These are phyloP conservation scores for Rhimphoctona megacephalus DNA, from an alignment of 2,888 invertebrate genomes.

Conservation along the genomic window DNA sequence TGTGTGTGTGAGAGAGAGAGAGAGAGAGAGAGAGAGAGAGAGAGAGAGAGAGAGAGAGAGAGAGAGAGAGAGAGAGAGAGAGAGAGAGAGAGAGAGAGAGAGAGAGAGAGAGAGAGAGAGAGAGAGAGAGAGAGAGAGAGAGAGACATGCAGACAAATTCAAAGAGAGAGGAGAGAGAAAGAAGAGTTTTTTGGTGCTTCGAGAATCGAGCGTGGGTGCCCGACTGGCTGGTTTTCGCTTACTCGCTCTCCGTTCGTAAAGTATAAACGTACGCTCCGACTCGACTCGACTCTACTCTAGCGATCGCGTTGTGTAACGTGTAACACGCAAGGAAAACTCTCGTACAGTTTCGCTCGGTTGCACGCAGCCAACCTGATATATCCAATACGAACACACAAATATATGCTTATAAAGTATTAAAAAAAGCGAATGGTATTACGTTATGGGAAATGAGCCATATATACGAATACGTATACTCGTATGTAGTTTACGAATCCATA, in stretches of 20 bases:
- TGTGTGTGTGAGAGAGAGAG: background rate
- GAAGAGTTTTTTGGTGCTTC: slow-evolving; percentile 51
- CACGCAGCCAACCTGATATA: slow-evolving; percentile 46
- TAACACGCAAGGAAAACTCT: slow-evolving; percentile 63
- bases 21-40: slow-evolving; percentile 24
- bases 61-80: too few species aligned
- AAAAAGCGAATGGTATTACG: background rate
- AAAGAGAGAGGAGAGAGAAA: background rate
- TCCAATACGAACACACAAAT: slow-evolving; percentile 18
- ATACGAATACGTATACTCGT: background rate
- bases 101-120: background rate
- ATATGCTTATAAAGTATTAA: background rate
- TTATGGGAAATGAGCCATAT: slow-evolving; percentile 23
- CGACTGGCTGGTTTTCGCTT: slow-evolving; percentile 60
- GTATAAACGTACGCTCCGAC: slow-evolving; percentile 29
- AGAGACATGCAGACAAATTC: background rate
- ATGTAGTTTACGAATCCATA: background rate
- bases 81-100: background rate
- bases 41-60: too few species aligned
- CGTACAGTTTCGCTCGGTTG: slow-evolving; percentile 65
- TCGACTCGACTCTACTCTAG: slow-evolving; percentile 15
- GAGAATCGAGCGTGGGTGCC: slow-evolving; percentile 66
- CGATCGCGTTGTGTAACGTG: slow-evolving; percentile 61
- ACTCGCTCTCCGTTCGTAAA: slow-evolving; percentile 28
- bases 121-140: slow-evolving; percentile 31